A percentile compares a stretch with the other conserved stretches of the same genome.
These are phyloP conservation scores for Hydropotes inermis DNA, from an alignment of 2,113 vertebrate genomes.

Conservation along the genomic window DNA sequence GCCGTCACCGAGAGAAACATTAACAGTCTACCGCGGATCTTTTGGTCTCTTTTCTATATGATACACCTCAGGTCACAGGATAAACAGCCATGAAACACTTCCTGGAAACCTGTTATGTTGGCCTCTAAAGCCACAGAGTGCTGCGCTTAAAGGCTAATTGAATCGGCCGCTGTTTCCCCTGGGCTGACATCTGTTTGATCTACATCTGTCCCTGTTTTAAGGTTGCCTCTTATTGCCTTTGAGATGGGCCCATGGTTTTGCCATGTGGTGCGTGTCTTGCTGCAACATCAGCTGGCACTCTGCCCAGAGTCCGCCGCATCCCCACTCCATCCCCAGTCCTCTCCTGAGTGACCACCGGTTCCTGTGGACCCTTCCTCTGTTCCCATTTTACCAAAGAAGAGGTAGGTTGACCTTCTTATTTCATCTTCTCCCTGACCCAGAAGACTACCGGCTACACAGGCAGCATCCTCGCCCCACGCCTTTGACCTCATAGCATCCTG, in stretches of 20 bases:
- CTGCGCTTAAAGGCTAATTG: too few species aligned
- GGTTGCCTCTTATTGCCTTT: background rate
- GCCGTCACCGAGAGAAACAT: background rate
- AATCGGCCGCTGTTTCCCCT: too few species aligned
- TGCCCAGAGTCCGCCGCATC: fast-evolving
- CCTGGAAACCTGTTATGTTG: background rate
- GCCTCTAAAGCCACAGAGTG: background rate
- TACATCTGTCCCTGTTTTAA: background rate
- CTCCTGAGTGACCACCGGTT: fast-evolving
- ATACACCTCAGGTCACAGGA: background rate
- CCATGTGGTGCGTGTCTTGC: background rate
- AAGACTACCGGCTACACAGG: fast-evolving
- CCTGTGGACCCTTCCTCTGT: fast-evolving
- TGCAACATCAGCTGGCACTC: fast-evolving
- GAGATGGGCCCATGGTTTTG: too few species aligned
- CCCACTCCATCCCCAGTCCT: background rate
- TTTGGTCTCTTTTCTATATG: background rate
- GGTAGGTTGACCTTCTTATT: too few species aligned
- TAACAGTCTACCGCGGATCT: background rate
- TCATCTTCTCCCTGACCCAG: background rate
- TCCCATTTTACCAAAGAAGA: background rate
- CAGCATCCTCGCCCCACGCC: fast-evolving
- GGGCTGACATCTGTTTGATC: background rate
- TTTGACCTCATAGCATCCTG: fast-evolving
- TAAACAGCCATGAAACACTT: background rate